A percentile compares a stretch with the other conserved stretches of the same genome.
These are phyloP conservation scores for Apogon hyalosoma DNA, from an alignment of 2,797 vertebrate species.

Conservation along the genomic window DNA sequence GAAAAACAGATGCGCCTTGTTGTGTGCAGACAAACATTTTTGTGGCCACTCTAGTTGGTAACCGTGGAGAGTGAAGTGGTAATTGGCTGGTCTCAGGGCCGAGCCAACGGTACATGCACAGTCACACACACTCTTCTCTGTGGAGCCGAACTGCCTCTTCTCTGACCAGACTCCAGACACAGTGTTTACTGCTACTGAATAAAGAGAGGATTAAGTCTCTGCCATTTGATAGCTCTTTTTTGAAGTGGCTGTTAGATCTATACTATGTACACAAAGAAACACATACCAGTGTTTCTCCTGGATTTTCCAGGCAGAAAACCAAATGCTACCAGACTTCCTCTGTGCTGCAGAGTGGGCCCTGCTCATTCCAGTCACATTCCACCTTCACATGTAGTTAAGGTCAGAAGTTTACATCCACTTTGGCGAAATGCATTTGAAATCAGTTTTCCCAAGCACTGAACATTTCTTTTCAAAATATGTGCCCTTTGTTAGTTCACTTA, in stretches of 20 bases:
- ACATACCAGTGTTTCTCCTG: constrained; percentile 52
- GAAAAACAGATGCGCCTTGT: constrained; percentile 67
- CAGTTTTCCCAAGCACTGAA: too few relatives aligned
- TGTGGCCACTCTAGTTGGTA: constrained; percentile 72
- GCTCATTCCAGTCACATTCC: background rate
- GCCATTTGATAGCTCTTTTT: constrained; percentile 67
- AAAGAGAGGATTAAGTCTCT: constrained; percentile 68
- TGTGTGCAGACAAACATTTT: constrained; percentile 75
- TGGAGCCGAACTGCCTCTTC: constrained; percentile 49
- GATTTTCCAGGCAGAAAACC: constrained; percentile 32
- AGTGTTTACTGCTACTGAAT: constrained; percentile 70
- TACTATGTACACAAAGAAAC: constrained; percentile 63
- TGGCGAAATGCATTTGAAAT: too few relatives aligned
- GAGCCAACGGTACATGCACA: constrained; percentile 48
- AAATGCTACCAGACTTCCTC: constrained; percentile 25
- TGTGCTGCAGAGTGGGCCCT: constrained; percentile 12
- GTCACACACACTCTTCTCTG: constrained; percentile 58
- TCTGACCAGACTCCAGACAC: constrained; percentile 57
- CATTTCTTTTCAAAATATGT: too few relatives aligned
- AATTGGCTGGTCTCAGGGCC: constrained; percentile 66
- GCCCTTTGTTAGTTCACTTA: too few relatives aligned
- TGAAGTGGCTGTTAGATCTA: constrained; percentile 63
- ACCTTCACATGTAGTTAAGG: too few relatives aligned
- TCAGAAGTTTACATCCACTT: too few relatives aligned
- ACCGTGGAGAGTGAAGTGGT: constrained; percentile 74